Percentiles rank a stretch among this genome's conserved stretches.
Evolutionary conservation across 2,113 vertebrate species (phyloP).

Genomic region (Cygnus buccinator): DNA sequence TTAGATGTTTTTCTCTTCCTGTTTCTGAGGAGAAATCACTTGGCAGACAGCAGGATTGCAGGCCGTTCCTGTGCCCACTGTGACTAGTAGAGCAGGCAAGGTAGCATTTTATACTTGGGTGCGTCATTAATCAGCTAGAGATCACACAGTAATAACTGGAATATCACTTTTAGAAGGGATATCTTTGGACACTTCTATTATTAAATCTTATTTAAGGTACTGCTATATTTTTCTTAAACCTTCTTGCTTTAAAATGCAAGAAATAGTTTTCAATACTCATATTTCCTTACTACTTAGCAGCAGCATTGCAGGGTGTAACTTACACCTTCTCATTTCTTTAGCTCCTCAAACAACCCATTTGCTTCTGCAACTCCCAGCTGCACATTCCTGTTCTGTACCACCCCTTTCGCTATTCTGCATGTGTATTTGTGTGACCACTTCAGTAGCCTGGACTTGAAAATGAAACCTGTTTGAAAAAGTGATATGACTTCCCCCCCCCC

Average conservation of each 20-base stretch:
- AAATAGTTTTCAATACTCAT: not conserved
- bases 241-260: not conserved
- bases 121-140: not conserved
- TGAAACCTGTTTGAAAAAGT: not conserved
- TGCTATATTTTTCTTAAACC: not conserved
- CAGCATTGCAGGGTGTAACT: not conserved
- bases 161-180: not conserved
- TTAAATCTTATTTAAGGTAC: not conserved
- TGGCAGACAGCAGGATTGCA: not conserved
- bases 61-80: not conserved
- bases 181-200: not conserved
- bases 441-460: not conserved
- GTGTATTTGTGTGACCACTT: not conserved
- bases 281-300: not conserved
- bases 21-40: not conserved
- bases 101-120: not conserved
- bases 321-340: not conserved
- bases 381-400: not conserved
- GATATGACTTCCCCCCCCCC: not conserved
- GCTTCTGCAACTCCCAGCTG: not conserved
- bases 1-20: not conserved
- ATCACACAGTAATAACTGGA: not conserved
- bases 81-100: not conserved
- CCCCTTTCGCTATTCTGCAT: accelerated
- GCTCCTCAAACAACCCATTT: not conserved